Evolutionary conservation across 2,113 vertebrate genomes (phyloP).

Genomic region (Hiodon alosoides): DNA sequence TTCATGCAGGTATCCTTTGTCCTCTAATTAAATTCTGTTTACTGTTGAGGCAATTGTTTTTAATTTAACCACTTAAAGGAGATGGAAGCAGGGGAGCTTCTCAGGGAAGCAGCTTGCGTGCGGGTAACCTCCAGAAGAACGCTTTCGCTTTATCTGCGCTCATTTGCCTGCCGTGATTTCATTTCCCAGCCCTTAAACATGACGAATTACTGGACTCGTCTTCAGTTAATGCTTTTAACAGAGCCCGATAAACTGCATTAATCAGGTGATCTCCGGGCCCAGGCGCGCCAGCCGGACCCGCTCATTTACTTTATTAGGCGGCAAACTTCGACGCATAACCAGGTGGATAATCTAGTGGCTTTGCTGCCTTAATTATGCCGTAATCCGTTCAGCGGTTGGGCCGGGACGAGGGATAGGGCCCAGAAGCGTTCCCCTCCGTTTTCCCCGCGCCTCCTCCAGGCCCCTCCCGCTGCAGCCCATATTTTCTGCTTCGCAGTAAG

Average conservation of each 20-base stretch:
- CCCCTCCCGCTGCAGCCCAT: constrained; percentile 28
- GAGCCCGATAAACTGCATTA: constrained; percentile 98
- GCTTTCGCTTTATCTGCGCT: constrained; percentile 52
- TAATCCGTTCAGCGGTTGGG: constrained; percentile 96
- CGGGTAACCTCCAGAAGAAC: constrained; percentile 63
- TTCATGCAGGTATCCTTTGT: constrained; percentile 43
- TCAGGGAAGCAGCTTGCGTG: constrained; percentile 39
- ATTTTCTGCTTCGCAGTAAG: constrained; percentile 68
- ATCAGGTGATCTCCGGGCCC: constrained; percentile 84
- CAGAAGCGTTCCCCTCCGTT: constrained; percentile 42
- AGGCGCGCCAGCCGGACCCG: constrained; percentile 70
- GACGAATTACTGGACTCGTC: constrained; percentile 96
- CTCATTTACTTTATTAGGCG: constrained; percentile 91
- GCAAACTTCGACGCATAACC: constrained; percentile 85
- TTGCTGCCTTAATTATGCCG: constrained; percentile 97
- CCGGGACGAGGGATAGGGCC: constrained; percentile 62
- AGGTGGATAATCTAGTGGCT: constrained; percentile 98
- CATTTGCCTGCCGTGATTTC: constrained; percentile 84
- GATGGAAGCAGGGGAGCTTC: constrained; percentile 39
- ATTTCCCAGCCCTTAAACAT: constrained; percentile 97
- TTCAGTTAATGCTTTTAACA: constrained; percentile 99
- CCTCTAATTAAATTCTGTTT: constrained; percentile 50
- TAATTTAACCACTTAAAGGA: constrained; percentile 46
- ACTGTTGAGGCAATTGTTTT: constrained; percentile 45
- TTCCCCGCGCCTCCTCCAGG: constrained; percentile 11